Conservation (phyloP, 2,888 invertebrate species). For the Deilephila elpenor region DNA sequence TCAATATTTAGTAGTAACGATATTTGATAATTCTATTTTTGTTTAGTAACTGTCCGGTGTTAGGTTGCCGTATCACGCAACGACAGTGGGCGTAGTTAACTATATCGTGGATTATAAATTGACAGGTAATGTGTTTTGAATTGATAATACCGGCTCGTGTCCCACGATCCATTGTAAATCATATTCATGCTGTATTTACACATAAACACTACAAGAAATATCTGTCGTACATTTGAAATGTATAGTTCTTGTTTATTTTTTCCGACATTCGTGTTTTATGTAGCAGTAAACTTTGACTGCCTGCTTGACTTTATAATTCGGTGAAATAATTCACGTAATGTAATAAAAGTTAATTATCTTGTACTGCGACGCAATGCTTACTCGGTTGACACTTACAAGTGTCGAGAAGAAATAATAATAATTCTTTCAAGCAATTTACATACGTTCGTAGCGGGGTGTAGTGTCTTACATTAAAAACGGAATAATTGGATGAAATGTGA, state of each 20-base stretch:
- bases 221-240: neutral
- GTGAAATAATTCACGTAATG: neutral
- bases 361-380: neutral
- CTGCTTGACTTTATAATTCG: neutral
- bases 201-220: constrained; percentile 20
- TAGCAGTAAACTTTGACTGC: neutral
- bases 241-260: neutral
- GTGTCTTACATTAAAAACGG: constrained; percentile 3
- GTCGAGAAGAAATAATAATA: constrained; percentile 3
- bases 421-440: neutral
- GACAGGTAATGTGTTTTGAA: constrained; percentile 29
- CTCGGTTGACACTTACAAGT: neutral
- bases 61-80: constrained; percentile 24
- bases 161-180: constrained; percentile 27
- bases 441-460: neutral
- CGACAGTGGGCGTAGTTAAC: constrained; percentile 23
- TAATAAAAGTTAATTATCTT: constrained; percentile 1
- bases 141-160: constrained; percentile 27
- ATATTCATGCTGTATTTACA: constrained; percentile 19
- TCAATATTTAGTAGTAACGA: constrained; percentile 1
- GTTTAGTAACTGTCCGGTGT: constrained; percentile 16
- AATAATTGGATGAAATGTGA: neutral
- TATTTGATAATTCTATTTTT: constrained; percentile 16
- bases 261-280: too few relatives aligned
- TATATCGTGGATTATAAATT: constrained; percentile 22